Base-by-base conservation (phyloP, 2,113 vertebrate species). In the Cromileptes altivelis region DNA sequence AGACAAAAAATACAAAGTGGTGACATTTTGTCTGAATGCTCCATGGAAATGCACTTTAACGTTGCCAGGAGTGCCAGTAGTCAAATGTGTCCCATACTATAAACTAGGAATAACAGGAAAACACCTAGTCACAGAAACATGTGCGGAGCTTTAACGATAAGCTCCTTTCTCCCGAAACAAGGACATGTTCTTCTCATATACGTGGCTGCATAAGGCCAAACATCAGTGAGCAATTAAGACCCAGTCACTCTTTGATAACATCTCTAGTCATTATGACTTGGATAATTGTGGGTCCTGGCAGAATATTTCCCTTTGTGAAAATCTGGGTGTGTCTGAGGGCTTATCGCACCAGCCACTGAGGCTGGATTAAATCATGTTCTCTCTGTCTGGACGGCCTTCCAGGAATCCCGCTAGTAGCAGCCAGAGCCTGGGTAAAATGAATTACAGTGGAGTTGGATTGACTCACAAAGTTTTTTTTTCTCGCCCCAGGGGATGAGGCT, bases 141-240 rank as follows among this genome's bases (percentile, higher is more conserved):
- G 62, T 82, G 83, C 65, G 73, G 70, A 15, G 19, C 70, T 86
- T 75, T 61, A 75, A 76, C 4, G 70, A 80, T 79, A 86, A 78
- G 60, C 57, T 58, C 57, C 73, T 85, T 79, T 89, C 62, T 62
- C 67, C 70, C 61, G 15, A 83, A 89, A 81, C 80, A 84, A 72
- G n/a, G 68, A 74, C 72, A 78, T 64, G 62, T 81, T 88, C 86
- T 87, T 70, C 80, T 79, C 50, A 47, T 76, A 86, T 73, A 78
- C 23, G 70, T 77, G 78, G 88, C 72, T 70, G 74, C 78, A 85
- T 85, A 78, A 84, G 80, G 87, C 88, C 90, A 93, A 95, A 94
- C 93, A 96, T 94, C 91, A 85, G 94, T 86, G 89, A 94, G 87
- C 89, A 92, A 94, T 95, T 95, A 95, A 89, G 74, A 56, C 50